A percentile compares a stretch with the other conserved stretches of the same genome.
These are phyloP conservation scores for Criorhina ranunculi DNA, from an alignment of 2,888 invertebrate genomes.

Conservation along the genomic window DNA sequence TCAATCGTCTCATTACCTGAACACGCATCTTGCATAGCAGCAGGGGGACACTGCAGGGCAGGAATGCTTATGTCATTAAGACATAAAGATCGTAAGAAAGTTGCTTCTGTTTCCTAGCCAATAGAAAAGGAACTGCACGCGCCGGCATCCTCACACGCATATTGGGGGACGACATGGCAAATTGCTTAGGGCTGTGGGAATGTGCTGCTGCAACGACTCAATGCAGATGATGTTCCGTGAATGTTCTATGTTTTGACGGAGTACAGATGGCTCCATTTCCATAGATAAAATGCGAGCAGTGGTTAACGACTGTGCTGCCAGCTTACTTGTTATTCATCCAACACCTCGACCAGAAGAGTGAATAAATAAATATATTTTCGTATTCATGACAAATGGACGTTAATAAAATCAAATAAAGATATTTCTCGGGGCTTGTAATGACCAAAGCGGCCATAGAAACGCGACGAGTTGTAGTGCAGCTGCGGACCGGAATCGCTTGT, in stretches of 20 bases:
- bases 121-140: conserved; percentile 12
- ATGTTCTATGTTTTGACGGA: not conserved
- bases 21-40: conserved; percentile 7
- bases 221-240: not conserved
- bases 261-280: not conserved
- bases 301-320: not conserved
- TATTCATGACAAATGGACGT: conserved; percentile 33
- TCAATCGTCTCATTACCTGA: conserved; percentile 59
- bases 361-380: conserved; percentile 21
- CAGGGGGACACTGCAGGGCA: conserved; percentile 19
- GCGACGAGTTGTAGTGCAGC: conserved; percentile 6
- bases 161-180: conserved; percentile 13
- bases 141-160: not conserved
- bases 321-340: conserved; percentile 15
- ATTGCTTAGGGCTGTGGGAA: conserved; percentile 18
- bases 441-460: conserved; percentile 1
- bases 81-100: conserved; percentile 72
- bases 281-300: not conserved
- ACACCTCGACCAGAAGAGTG: conserved; percentile 7
- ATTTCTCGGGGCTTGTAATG: not conserved
- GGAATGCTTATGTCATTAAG: conserved; percentile 63
- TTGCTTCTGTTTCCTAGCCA: conserved; percentile 54
- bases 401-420: conserved; percentile 28
- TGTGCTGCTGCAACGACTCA: not conserved
- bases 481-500: not conserved